Evolutionary conservation across 2,888 invertebrate species (phyloP), one percentile per base, ranked within the genome.

Genomic region (Apodemia zela): DNA sequence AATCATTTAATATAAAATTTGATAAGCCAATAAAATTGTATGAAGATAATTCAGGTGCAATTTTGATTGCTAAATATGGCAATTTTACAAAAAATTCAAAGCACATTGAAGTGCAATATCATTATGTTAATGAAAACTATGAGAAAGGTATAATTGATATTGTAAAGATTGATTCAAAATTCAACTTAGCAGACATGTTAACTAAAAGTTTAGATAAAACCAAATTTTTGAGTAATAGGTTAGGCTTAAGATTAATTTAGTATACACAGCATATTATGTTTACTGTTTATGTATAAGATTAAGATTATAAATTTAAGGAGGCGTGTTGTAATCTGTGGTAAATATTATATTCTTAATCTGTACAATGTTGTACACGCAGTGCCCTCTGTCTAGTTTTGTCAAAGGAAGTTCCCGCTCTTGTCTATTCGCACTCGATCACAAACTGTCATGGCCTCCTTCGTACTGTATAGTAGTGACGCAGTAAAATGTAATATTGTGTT

Each of bases 161-260:
- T 60, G 42, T 67, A 66, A 67, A 29, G 62, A 67, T 72, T 51
- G 64, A 70, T 17, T 67, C 73, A 3, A 66, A 72, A 64, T 47
- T 71, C 59, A 74, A 73, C 65, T 58, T 71, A 54, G 73, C 73
- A 58, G 73, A 73, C 63, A 68, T 71, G 54, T 67, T 73, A 29
- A 67, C 67, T 47, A 67, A 67, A 64, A 8, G 58, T 29, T 63
- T 66, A 21, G 64, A 61, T 18, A 64, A 61, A 45, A 33, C 58
- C 18, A 64, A 64, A 64, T 64, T 64, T 42, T 15, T 35, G 11
- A 60, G 59, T 54, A 47, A 47, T 47, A 47, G 15, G 17, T 47
- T 47, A 47, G 47, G 7, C 17, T 18, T 33, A 33, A 33, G 10
- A 10, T 33, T 33, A 33, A 33, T 33, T 8, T 33, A 33, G 8